Evolutionary conservation across 1,140 invertebrate genomes (phyloP), one percentile per base, ranked within the genome.

Genomic region (Neodiprion virginianus): DNA sequence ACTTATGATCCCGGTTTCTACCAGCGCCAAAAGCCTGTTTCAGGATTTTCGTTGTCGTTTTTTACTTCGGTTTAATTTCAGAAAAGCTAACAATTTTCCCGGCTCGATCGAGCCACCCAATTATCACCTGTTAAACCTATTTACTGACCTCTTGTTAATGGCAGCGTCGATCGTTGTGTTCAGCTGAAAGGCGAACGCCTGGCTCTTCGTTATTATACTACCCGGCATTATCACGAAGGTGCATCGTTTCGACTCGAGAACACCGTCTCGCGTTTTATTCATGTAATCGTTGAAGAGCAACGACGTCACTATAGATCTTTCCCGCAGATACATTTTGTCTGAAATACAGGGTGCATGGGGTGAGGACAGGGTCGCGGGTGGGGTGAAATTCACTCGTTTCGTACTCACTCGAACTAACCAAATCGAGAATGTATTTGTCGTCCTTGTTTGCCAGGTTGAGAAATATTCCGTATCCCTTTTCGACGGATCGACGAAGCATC

Each of bases 1-100:
- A 73, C 92, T 91, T 0, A 95, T 90, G 65, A 96, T 92, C 23
- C 95, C 95, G 0, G 92, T 89, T 87, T 96, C 93, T 0, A 94
- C 90, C 17, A 95, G 83, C 74, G 89, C 86, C 69, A 91, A 87
- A 7, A 95, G 82, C 73, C 94, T 95, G 81, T 75, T 67, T 71
- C 47, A 67, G 10, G 68, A 48, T 11, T 53, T 67, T 71, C 48
- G 67, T 74, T n/a, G 61, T 3, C 5, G 9, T 28, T n/a, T 72
- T n/a, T 72, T 5, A 72, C 69, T 72, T 17, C 9, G 7, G 8
- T 12, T 2, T 17, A 0, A 71, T 3, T 81, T 72, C 71, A 72
- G 21, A 10, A 80, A 72, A 67, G 7, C 73, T 17, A 48, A 49
- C 70, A 21, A 70, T 74, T 72, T 8, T 72, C 14, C 1, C 53